Evolutionary conservation across 2,888 invertebrate species (phyloP), one percentile per base, ranked within the genome.

Genomic region (Selenia dentaria): DNA sequence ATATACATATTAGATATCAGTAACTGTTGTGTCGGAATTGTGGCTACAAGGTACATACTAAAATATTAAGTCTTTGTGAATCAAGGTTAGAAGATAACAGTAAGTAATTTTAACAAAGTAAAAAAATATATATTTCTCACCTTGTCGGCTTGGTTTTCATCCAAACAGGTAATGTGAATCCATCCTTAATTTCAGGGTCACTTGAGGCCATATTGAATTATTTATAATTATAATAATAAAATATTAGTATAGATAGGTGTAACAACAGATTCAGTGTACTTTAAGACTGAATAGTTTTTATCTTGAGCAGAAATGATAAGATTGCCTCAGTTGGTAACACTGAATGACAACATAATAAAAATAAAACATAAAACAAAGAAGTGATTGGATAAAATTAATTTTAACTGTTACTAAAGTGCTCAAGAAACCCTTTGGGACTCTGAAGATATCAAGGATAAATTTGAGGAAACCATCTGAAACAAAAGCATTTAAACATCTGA

Each of bases 101-200:
- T n/a, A n/a, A n/a, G n/a, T n/a, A n/a, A n/a, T n/a, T n/a, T n/a
- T n/a, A n/a, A n/a, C n/a, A n/a, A n/a, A 16, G 16, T 16, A 16
- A 16, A 3, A 16, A 4, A 16, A 16, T 2, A 4, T 10, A 10
- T 11, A 12, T 16, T 44, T 83, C 80, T 42, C 56, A 90, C 90
- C 92, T 93, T 42, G 78, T 84, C 57, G 93, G 92, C 82, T 92
- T 94, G 39, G 88, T 92, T 79, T 94, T 95, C 94, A 95, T 95
- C 95, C 95, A 95, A 67, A 93, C 92, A 1, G 95, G 95, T 51
- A 95, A 79, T 33, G 93, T 92, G 56, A 94, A 91, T 62, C 93
- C 94, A 66, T 93, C 92, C 57, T 92, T 92, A 56, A 93, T 72
- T 72, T 93, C 92, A 35, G 93, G 91, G 67, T 93, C 92, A 67